phyloP scores from a whole-genome alignment of 2,888 invertebrate species.

The Melieria picta region DNA sequence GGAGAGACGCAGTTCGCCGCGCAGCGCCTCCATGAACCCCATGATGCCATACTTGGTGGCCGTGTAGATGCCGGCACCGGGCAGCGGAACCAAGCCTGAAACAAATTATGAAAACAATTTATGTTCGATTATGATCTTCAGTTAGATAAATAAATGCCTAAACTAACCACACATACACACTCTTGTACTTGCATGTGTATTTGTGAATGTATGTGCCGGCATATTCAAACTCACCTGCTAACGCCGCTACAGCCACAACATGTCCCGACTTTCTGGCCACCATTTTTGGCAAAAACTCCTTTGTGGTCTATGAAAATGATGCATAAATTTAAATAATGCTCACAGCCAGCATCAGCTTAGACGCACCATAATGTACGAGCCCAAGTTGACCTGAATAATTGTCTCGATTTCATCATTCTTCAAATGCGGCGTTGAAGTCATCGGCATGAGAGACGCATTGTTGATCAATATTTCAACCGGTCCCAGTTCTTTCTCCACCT shows the following conservation, averaged over 20 bases:
- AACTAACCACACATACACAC: too few species aligned
- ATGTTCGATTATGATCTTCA: too few species aligned
- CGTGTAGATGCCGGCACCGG: slow-evolving; percentile 64
- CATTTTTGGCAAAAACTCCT: slow-evolving; percentile 67
- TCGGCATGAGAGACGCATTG: slow-evolving; percentile 67
- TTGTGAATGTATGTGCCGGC: not conserved
- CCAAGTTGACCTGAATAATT: slow-evolving; percentile 66
- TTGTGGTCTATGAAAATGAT: slow-evolving; percentile 58
- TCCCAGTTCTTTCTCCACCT: slow-evolving; percentile 63
- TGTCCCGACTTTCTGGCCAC: slow-evolving; percentile 65
- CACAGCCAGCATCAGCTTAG: not conserved
- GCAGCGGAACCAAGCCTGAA: slow-evolving; percentile 59
- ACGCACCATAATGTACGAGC: slow-evolving; percentile 66
- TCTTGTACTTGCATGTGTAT: too few species aligned
- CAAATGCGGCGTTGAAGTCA: slow-evolving; percentile 61
- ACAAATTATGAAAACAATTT: slow-evolving; percentile 20
- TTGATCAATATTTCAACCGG: slow-evolving; percentile 67
- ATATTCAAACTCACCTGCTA: slow-evolving; percentile 55
- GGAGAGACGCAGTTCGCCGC: slow-evolving; percentile 63
- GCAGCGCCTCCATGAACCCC: slow-evolving; percentile 65
- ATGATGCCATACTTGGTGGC: slow-evolving; percentile 67
- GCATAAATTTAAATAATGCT: slow-evolving; percentile 18
- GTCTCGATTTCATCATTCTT: slow-evolving; percentile 64
- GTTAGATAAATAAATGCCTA: too few species aligned
- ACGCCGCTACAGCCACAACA: slow-evolving; percentile 66